Conservation (phyloP, 2,797 vertebrate species). For the Anas capensis region DNA sequence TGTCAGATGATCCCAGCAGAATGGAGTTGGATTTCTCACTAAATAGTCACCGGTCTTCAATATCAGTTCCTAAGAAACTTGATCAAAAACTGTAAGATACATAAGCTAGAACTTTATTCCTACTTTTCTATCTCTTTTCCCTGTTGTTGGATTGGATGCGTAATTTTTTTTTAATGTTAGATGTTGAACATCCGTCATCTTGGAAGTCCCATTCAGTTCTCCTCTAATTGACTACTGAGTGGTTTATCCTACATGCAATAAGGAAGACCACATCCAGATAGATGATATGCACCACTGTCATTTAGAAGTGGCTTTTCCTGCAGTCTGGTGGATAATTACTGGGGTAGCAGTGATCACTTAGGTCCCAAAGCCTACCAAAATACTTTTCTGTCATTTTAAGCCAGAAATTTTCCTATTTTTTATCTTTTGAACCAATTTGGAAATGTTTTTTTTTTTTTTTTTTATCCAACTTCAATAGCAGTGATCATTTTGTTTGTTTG, state of each 20-base stretch:
- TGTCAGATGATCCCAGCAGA: background rate
- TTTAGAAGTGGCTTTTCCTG: background rate
- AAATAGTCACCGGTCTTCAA: background rate
- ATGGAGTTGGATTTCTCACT: background rate
- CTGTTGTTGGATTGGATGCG: background rate
- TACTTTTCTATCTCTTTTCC: background rate
- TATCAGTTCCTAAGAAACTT: background rate
- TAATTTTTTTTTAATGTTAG: background rate
- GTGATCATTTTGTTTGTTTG: background rate
- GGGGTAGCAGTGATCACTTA: background rate
- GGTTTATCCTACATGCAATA: background rate
- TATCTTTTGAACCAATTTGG: background rate
- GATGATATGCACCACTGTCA: background rate
- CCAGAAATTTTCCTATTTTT: background rate
- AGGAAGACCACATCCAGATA: background rate
- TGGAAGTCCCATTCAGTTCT: background rate
- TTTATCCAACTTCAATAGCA: background rate
- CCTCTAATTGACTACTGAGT: background rate
- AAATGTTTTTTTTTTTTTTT: background rate
- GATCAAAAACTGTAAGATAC: background rate
- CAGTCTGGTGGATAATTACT: background rate
- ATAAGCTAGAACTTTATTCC: background rate
- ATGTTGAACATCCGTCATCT: background rate
- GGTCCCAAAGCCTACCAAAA: background rate
- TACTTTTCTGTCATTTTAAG: background rate